Evolutionary conservation across 2,888 invertebrate genomes (phyloP).

Genomic region (Matsumyia berberina): DNA sequence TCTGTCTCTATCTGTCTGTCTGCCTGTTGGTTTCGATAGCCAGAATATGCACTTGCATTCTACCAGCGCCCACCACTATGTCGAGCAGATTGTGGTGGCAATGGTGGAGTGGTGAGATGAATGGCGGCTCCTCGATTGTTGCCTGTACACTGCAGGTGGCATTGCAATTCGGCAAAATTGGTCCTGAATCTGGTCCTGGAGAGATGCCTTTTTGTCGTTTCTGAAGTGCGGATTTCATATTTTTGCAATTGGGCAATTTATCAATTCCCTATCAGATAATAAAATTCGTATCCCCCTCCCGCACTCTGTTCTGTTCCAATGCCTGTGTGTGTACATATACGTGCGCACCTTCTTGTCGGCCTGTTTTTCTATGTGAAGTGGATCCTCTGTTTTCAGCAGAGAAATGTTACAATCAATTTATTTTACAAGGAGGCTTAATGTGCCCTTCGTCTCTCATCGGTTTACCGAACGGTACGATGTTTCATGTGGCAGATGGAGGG

Average conservation of each 20-base stretch:
- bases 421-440: slow-evolving; percentile 43
- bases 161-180: slow-evolving; percentile 68
- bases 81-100: slow-evolving; percentile 6
- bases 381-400: slow-evolving; percentile 31
- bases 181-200: slow-evolving; percentile 5
- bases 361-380: slow-evolving; percentile 13
- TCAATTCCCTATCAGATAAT: slow-evolving; percentile 71
- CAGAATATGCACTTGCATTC: slow-evolving; percentile 54
- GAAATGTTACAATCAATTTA: slow-evolving; percentile 54
- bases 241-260: slow-evolving; percentile 75
- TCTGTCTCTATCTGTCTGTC: slow-evolving; percentile 57
- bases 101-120: background rate
- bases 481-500: background rate
- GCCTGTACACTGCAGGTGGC: slow-evolving; percentile 65
- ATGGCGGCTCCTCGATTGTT: slow-evolving; percentile 33
- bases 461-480: background rate
- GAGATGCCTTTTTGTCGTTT: slow-evolving; percentile 61
- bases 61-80: slow-evolving; percentile 18
- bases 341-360: slow-evolving; percentile 18
- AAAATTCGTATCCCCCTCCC: slow-evolving; percentile 52
- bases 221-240: slow-evolving; percentile 72
- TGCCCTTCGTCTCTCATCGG: slow-evolving; percentile 9
- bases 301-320: slow-evolving; percentile 14
- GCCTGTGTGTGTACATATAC: background rate
- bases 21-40: slow-evolving; percentile 58